Percentiles rank a stretch among this genome's conserved stretches.
Evolutionary conservation across 1,140 invertebrate genomes (phyloP).

Genomic region (Helicoverpa armigera): DNA sequence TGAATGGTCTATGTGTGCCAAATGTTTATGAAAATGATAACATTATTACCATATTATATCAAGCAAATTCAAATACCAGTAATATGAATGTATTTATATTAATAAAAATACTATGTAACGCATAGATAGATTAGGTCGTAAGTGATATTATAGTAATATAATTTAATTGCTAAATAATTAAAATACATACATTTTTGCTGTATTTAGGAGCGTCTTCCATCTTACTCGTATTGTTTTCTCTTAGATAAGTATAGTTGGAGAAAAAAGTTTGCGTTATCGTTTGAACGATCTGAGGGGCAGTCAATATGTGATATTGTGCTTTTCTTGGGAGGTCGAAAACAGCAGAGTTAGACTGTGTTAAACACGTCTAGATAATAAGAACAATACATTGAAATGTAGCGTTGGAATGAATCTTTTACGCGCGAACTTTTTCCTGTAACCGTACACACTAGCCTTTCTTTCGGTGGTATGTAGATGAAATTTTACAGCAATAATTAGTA

Average conservation of each 20-base stretch:
- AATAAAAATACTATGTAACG: slow-evolving; percentile 72
- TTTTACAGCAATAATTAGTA: slow-evolving; percentile 85
- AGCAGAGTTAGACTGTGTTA: slow-evolving; percentile 21
- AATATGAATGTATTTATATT: slow-evolving; percentile 75
- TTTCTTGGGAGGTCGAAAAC: neutral
- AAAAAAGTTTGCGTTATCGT: slow-evolving; percentile 53
- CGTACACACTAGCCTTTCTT: slow-evolving; percentile 80
- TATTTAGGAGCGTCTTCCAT: slow-evolving; percentile 86
- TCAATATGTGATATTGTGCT: slow-evolving; percentile 39
- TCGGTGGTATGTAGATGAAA: slow-evolving; percentile 82
- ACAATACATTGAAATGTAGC: slow-evolving; percentile 28
- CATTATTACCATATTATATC: slow-evolving; percentile 62
- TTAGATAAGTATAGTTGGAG: slow-evolving; percentile 69
- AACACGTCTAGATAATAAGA: slow-evolving; percentile 29
- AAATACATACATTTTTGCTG: slow-evolving; percentile 83
- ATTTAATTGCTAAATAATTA: slow-evolving; percentile 78
- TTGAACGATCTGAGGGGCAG: neutral
- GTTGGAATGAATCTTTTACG: slow-evolving; percentile 40
- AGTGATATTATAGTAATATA: slow-evolving; percentile 81
- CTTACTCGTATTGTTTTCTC: slow-evolving; percentile 81
- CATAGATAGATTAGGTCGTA: slow-evolving; percentile 78
- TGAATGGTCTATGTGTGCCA: slow-evolving; percentile 72
- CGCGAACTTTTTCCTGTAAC: slow-evolving; percentile 60
- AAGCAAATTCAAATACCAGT: slow-evolving; percentile 76
- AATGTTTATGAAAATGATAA: slow-evolving; percentile 68